phyloP scores from a whole-genome alignment of 1,140 invertebrate species.

The Habropoda laboriosa region DNA sequence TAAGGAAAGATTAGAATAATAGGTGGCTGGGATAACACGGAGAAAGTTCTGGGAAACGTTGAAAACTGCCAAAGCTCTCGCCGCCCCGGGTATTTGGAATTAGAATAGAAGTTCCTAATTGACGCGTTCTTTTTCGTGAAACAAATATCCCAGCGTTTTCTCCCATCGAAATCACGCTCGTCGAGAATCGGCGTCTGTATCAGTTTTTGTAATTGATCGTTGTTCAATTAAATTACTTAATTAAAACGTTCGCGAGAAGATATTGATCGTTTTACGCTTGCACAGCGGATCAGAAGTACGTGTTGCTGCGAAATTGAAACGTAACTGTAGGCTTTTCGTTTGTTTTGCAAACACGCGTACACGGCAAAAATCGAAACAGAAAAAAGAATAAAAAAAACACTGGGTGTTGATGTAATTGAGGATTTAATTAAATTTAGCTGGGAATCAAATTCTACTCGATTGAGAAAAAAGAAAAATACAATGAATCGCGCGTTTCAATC shows the following conservation, averaged over 20 bases:
- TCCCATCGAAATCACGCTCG: not conserved
- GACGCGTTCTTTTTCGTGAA: not conserved
- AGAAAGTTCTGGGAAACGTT: not conserved
- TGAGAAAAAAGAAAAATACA: not conserved
- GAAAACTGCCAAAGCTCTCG: too few relatives aligned
- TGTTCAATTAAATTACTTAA: not conserved
- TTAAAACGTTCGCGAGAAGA: not conserved
- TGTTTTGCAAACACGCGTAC: not conserved
- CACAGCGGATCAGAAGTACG: not conserved
- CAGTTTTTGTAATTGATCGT: not conserved
- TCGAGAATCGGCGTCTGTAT: not conserved
- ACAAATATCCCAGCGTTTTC: not conserved
- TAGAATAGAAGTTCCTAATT: not conserved
- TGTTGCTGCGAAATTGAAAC: not conserved
- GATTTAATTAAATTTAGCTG: not conserved
- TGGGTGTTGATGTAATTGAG: not conserved
- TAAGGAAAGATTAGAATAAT: slow-evolving; percentile 4
- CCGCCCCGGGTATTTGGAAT: not conserved
- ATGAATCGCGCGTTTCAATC: not conserved
- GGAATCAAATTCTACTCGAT: not conserved
- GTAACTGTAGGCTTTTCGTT: not conserved
- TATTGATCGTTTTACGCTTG: not conserved
- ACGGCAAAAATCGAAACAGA: too few relatives aligned
- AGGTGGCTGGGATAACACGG: not conserved
- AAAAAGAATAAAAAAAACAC: too few relatives aligned